Evolutionary conservation across 1,140 invertebrate species (phyloP), one percentile per base, ranked within the genome.

Genomic region (Cylas formicarius): DNA sequence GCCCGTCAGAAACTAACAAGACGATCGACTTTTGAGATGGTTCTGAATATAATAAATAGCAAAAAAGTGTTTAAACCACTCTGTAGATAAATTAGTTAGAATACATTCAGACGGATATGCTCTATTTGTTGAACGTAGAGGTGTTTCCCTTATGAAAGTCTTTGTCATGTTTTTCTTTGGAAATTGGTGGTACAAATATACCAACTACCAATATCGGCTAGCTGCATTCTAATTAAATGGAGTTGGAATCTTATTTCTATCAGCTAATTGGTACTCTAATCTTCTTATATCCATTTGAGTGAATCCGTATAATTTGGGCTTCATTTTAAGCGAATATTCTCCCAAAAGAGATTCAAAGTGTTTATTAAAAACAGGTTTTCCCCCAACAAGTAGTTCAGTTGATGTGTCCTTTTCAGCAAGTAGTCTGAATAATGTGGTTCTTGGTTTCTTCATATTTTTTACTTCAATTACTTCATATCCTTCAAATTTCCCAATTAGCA

Each of bases 261-360:
- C 20, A 21, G 33, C 14, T 11, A 35, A 20, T 35, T 39, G 36
- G 13, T 41, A 47, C 16, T 36, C n/a, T n/a, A n/a, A n/a, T n/a
- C n/a, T n/a, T n/a, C n/a, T 14, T 8, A 46, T 10, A 13, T 47
- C 44, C 8, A 22, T 20, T 32, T 11, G 16, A 21, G 45, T 41
- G 17, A 48, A 27, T 7, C 24, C 38, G 17, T 33, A 48, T 32
- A 26, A 42, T 14, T 33, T 41, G 10, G 6, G 9, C 23, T 42
- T 36, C 44, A 46, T 46, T 31, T 27, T n/a, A 11, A 39, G 26
- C 3, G 11, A 14, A 28, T 42, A 41, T 17, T 35, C 8, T 11
- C 21, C 37, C 28, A 47, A 27, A 1, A 23, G 7, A 18, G 14
- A 13, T 46, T 40, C 44, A 2, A n/a, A n/a, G n/a, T n/a, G n/a